Percentiles rank a stretch among this genome's conserved stretches.
These are phyloP conservation scores for Phalacrocorax carbo DNA, from an alignment of 2,113 vertebrate genomes.

Conservation along the genomic window DNA sequence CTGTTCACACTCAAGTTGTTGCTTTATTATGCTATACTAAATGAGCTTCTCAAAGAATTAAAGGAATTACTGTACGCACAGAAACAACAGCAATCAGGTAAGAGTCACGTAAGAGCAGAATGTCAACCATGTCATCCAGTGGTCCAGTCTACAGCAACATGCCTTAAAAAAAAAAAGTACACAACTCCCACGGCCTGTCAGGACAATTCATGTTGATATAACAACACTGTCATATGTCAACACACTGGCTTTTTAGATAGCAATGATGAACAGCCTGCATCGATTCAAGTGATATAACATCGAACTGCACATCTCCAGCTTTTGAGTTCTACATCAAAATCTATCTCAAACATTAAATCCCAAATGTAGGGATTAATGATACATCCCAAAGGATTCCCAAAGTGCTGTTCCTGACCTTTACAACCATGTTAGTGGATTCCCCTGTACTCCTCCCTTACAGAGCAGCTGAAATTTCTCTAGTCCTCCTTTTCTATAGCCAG, in stretches of 20 bases:
- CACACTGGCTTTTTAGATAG: constrained; percentile 12
- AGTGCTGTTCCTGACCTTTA: neutral
- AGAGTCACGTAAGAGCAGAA: neutral
- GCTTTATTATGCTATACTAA: neutral
- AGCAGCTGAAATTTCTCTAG: neutral
- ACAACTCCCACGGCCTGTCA: neutral
- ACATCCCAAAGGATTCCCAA: neutral
- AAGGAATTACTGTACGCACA: neutral
- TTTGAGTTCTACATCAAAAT: neutral
- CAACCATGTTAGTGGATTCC: neutral
- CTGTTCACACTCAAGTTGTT: neutral
- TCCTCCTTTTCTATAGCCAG: neutral
- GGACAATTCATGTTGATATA: constrained; percentile 14
- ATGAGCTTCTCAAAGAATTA: neutral
- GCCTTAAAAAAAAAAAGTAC: neutral
- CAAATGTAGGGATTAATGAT: neutral
- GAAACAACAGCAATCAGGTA: neutral
- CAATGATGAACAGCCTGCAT: constrained; percentile 9
- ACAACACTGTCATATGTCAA: neutral
- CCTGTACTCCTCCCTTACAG: neutral
- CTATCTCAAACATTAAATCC: constrained; percentile 1
- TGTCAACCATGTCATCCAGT: neutral
- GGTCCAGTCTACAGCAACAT: neutral
- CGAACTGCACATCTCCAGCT: neutral
- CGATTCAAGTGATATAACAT: neutral